Evolutionary conservation across 2,113 vertebrate species (phyloP).

Genomic region (Xenopus laevis): DNA sequence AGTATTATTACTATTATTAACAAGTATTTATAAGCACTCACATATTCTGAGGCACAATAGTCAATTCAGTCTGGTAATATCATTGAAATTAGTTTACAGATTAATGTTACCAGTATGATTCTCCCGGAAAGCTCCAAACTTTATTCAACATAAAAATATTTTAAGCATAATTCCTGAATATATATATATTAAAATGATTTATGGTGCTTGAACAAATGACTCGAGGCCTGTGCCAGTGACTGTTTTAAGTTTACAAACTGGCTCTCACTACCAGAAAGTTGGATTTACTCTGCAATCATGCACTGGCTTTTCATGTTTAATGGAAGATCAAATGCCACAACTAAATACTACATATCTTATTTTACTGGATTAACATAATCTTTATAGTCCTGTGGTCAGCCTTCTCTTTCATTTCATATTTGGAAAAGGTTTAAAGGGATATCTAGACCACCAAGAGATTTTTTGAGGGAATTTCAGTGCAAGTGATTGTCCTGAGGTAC

Average conservation of each 20-base stretch:
- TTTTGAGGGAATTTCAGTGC: not conserved
- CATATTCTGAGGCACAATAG: too few relatives aligned
- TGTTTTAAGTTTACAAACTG: conserved; percentile 3
- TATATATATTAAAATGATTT: not conserved
- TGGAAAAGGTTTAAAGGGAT: conserved; percentile 14
- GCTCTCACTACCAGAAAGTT: conserved; percentile 5
- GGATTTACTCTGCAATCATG: conserved; percentile 15
- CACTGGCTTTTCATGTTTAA: conserved; percentile 14
- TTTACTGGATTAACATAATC: conserved; percentile 9
- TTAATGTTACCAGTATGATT: too few relatives aligned
- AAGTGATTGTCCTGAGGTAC: too few relatives aligned
- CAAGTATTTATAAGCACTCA: too few relatives aligned
- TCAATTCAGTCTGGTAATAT: too few relatives aligned
- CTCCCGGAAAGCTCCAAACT: too few relatives aligned
- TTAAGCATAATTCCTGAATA: too few relatives aligned
- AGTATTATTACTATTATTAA: too few relatives aligned
- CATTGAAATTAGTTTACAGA: too few relatives aligned
- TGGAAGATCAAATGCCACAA: conserved; percentile 2
- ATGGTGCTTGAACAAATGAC: not conserved
- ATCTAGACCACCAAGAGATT: conserved; percentile 14
- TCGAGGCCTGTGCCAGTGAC: too few relatives aligned
- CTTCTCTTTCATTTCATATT: conserved; percentile 1
- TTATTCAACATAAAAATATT: too few relatives aligned
- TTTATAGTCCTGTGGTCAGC: conserved; percentile 12
- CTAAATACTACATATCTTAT: conserved; percentile 14